Conservation (phyloP, 2,113 vertebrate species). For the Gadus macrocephalus region DNA sequence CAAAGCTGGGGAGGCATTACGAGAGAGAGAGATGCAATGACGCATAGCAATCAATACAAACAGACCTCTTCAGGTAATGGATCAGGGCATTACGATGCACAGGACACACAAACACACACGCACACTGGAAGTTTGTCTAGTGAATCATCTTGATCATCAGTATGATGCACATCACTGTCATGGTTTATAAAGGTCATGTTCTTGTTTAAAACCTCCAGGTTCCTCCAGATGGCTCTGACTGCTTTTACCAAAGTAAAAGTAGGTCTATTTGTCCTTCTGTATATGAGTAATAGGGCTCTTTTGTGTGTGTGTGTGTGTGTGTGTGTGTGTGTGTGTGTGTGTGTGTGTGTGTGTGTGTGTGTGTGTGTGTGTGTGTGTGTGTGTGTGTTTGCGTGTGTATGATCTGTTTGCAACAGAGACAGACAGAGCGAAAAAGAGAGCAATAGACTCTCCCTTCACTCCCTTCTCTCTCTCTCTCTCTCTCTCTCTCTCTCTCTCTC, state of each 20-base stretch:
- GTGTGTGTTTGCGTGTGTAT: background rate
- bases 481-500: no score
- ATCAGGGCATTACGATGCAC: constrained; percentile 21
- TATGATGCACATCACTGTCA: constrained; percentile 34
- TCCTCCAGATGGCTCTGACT: background rate
- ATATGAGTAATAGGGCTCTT: background rate
- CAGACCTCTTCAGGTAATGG: constrained; percentile 11
- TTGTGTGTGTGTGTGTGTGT: background rate
- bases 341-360: background rate
- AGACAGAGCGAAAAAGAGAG: no score
- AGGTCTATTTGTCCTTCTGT: background rate
- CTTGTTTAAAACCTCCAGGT: background rate
- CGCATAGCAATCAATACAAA: constrained; percentile 22
- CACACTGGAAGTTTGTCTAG: constrained; percentile 28
- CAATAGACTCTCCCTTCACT: no score
- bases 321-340: background rate
- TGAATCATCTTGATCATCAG: constrained; percentile 29
- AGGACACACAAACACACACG: constrained; percentile 2
- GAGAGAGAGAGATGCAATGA: constrained; percentile 21
- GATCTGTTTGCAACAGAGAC: background rate
- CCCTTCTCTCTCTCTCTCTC: no score
- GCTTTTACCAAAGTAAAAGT: no score
- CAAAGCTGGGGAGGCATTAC: constrained; percentile 22
- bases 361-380: background rate
- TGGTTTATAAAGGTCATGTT: constrained; percentile 13